Evolutionary conservation across 2,113 vertebrate species (phyloP).

Genomic region (Danionella cerebrum): DNA sequence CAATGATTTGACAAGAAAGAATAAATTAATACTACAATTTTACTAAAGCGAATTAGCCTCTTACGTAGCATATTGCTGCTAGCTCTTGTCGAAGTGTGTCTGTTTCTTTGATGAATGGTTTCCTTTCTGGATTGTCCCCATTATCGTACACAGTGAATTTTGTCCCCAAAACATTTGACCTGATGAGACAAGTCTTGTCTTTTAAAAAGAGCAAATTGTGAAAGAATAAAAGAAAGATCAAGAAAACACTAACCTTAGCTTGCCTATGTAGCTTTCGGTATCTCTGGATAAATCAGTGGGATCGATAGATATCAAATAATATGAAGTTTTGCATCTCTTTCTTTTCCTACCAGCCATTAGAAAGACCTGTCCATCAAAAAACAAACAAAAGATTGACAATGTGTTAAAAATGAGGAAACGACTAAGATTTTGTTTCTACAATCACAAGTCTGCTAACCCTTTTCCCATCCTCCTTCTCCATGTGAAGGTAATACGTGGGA

Average conservation of each 20-base stretch:
- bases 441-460: slow-evolving; percentile 53
- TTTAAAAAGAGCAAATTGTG: neutral
- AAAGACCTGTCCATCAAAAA: slow-evolving; percentile 60
- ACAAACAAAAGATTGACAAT: neutral
- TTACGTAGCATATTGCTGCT: slow-evolving; percentile 78
- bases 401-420: neutral
- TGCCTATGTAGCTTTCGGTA: slow-evolving; percentile 76
- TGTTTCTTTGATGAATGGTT: slow-evolving; percentile 65
- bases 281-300: slow-evolving; percentile 74
- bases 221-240: neutral
- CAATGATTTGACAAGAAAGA: neutral
- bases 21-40: no score
- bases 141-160: slow-evolving; percentile 79
- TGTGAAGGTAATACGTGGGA: slow-evolving; percentile 80
- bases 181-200: slow-evolving; percentile 33
- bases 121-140: slow-evolving; percentile 74
- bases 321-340: slow-evolving; percentile 81
- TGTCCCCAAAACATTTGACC: slow-evolving; percentile 79
- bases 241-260: slow-evolving; percentile 67
- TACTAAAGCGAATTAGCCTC: slow-evolving; percentile 34
- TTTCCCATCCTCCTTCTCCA: slow-evolving; percentile 72
- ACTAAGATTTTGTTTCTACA: neutral
- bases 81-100: slow-evolving; percentile 73
- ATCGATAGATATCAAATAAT: slow-evolving; percentile 82
- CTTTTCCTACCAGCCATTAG: slow-evolving; percentile 81